These are phyloP conservation scores for Mechanitis messenoides DNA, from an alignment of 2,888 invertebrate species.

Conservation along the genomic window DNA sequence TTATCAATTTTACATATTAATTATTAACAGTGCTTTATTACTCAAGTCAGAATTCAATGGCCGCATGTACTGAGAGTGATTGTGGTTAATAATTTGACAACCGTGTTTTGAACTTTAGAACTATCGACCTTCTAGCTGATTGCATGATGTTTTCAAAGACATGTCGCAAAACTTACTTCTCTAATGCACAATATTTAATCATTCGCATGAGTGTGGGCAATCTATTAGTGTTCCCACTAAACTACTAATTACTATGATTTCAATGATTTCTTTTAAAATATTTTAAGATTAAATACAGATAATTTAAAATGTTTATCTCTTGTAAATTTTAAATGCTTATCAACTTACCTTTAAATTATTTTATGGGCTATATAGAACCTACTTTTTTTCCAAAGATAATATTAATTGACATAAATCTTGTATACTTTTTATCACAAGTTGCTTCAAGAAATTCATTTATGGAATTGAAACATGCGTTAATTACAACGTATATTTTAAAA, in stretches of 20 bases:
- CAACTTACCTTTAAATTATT: too few species aligned
- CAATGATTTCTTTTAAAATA: slow-evolving; percentile 16
- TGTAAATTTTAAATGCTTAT: too few species aligned
- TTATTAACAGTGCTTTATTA: slow-evolving; percentile 9
- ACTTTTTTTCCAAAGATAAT: too few species aligned
- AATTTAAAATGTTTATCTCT: too few species aligned
- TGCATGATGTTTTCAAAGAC: slow-evolving; percentile 39
- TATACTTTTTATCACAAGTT: too few species aligned
- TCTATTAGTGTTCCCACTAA: slow-evolving; percentile 30
- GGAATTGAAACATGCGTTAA: too few species aligned
- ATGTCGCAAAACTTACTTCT: slow-evolving; percentile 41
- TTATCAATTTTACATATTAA: slow-evolving; percentile 21
- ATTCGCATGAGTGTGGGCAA: slow-evolving; percentile 36
- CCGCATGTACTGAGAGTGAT: slow-evolving; percentile 15
- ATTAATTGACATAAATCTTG: too few species aligned
- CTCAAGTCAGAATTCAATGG: slow-evolving; percentile 8
- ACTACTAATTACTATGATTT: slow-evolving; percentile 13
- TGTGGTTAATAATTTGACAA: slow-evolving; percentile 22
- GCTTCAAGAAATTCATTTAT: too few species aligned
- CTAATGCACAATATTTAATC: slow-evolving; percentile 34
- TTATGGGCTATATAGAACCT: too few species aligned
- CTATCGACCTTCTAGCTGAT: slow-evolving; percentile 38
- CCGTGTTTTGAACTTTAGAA: slow-evolving; percentile 36
- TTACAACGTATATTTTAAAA: too few species aligned
- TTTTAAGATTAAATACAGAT: slow-evolving; percentile 4